Percentiles rank a stretch among this genome's conserved stretches.
These are phyloP conservation scores for Clavelina lepadiformis DNA, from an alignment of 23 tunicate genomes.

Conservation along the genomic window DNA sequence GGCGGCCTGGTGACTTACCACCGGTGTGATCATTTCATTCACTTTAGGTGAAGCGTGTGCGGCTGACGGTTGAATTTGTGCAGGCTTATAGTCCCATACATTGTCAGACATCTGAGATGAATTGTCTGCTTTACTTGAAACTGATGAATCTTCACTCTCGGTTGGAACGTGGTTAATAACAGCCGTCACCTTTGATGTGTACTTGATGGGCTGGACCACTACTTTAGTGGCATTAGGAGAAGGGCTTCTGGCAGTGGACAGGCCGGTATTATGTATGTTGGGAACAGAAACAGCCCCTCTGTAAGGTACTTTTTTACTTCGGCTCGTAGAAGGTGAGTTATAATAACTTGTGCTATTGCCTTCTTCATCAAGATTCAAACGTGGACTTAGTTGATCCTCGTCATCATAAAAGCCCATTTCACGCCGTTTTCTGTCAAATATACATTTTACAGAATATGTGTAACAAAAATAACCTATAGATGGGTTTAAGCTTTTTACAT, in stretches of 20 bases:
- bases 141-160: conserved; percentile 11
- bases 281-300: conserved; percentile 38
- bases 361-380: not conserved
- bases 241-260: not conserved
- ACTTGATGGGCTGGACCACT: conserved; percentile 21
- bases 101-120: not conserved
- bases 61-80: conserved; percentile 8
- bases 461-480: too few relatives aligned
- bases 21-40: not conserved
- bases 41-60: not conserved
- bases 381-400: not conserved
- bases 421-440: conserved; percentile 17
- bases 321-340: not conserved
- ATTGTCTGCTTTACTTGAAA: not conserved
- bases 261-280: not conserved
- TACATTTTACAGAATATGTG: not conserved
- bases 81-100: not conserved
- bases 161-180: conserved; percentile 37
- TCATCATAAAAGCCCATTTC: conserved; percentile 8
- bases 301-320: conserved; percentile 11
- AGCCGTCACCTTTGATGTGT: conserved; percentile 71
- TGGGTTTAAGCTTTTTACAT: too few relatives aligned
- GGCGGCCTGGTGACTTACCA: too few relatives aligned
- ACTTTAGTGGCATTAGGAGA: conserved; percentile 5
- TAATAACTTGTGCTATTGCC: not conserved